These are phyloP conservation scores for Melospiza georgiana DNA, from an alignment of 2,113 vertebrate genomes.

Conservation along the genomic window DNA sequence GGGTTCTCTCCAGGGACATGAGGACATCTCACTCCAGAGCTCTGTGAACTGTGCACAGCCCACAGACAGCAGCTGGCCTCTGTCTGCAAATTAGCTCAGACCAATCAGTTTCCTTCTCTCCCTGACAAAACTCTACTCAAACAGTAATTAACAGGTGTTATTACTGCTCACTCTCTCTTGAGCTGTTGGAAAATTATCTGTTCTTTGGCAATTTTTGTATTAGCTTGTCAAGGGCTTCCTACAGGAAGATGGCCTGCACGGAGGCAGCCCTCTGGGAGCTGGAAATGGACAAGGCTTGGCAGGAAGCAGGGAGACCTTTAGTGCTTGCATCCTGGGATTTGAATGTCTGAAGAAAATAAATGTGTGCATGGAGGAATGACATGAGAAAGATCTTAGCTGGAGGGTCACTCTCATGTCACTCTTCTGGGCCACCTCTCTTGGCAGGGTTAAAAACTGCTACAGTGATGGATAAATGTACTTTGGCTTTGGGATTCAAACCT, in stretches of 20 bases:
- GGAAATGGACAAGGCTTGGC: neutral
- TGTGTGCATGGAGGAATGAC: fast-evolving
- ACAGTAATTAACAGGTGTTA: neutral
- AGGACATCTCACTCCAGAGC: neutral
- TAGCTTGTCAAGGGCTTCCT: neutral
- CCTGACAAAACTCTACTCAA: neutral
- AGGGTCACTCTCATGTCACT: neutral
- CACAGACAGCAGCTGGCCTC: neutral
- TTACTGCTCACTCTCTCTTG: neutral
- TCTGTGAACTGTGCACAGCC: neutral
- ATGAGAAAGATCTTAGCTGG: neutral
- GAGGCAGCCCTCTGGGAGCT: neutral
- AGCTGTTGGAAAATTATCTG: neutral
- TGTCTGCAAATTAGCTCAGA: neutral
- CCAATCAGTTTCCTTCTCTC: neutral
- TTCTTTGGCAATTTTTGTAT: neutral
- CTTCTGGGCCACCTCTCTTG: neutral
- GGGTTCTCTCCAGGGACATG: neutral
- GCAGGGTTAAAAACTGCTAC: neutral
- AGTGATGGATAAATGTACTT: neutral
- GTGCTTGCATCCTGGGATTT: neutral
- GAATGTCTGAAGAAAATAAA: neutral
- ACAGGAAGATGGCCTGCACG: neutral
- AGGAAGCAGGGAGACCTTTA: neutral
- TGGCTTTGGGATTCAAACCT: neutral